Evolutionary conservation across 2,113 vertebrate genomes (phyloP).

Genomic region (Brachypodius melanocephalos): DNA sequence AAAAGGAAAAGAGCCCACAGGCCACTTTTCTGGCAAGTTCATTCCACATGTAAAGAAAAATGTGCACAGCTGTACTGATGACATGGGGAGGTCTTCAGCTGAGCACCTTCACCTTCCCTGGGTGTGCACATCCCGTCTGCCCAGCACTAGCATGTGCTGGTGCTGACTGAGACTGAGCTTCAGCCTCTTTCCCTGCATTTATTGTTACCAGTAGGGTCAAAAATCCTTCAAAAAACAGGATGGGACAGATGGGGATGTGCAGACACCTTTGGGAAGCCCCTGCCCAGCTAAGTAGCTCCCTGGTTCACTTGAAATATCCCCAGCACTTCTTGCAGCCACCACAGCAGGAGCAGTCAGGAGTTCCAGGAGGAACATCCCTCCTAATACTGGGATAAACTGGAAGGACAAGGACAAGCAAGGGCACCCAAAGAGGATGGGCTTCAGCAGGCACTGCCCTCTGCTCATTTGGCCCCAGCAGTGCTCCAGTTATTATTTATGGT

Average conservation of each 20-base stretch:
- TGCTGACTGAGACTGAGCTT: neutral
- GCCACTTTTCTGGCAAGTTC: neutral
- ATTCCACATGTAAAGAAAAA: neutral
- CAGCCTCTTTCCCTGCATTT: neutral
- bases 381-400: neutral
- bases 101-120: neutral
- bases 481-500: neutral
- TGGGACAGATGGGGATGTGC: neutral
- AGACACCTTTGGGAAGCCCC: accelerated
- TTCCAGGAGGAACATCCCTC: neutral
- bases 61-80: neutral
- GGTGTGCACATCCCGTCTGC: neutral
- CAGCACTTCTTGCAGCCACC: neutral
- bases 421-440: neutral
- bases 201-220: accelerated
- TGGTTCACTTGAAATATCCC: neutral
- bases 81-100: neutral
- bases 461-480: accelerated
- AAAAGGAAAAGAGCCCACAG: neutral
- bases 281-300: neutral
- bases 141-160: accelerated
- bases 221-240: neutral
- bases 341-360: accelerated
- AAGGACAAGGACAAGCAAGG: neutral
- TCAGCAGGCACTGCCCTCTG: neutral